These are phyloP conservation scores for Drosophila carrolli DNA, from an alignment of 1,140 invertebrate genomes.

Conservation along the genomic window DNA sequence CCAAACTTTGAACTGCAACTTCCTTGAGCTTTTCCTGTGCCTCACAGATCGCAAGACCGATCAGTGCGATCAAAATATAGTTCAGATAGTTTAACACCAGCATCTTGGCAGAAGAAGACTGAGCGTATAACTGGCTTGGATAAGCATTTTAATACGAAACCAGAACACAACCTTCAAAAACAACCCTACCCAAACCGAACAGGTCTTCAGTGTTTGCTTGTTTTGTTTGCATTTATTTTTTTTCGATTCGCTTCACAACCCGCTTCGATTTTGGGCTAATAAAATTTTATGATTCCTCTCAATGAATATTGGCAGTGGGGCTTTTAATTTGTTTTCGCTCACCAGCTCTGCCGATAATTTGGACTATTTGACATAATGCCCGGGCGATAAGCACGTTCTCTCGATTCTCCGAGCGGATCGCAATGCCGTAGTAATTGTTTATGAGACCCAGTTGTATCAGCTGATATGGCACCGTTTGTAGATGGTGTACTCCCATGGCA, in stretches of 20 bases:
- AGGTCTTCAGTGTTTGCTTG: constrained; percentile 37
- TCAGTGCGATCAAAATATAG: constrained; percentile 20
- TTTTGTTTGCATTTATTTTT: constrained; percentile 24
- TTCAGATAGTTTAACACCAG: constrained; percentile 37
- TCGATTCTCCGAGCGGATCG: background rate
- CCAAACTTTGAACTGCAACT: constrained; percentile 29
- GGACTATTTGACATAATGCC: constrained; percentile 22
- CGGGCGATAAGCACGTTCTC: constrained; percentile 61
- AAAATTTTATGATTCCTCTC: constrained; percentile 50
- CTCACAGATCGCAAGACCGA: constrained; percentile 8
- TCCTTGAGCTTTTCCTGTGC: constrained; percentile 6
- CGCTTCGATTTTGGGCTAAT: constrained; percentile 39
- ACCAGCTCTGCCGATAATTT: constrained; percentile 15
- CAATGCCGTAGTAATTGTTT: constrained; percentile 1
- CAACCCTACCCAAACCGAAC: constrained; percentile 35
- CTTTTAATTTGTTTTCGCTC: constrained; percentile 2
- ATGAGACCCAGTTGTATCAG: constrained; percentile 13
- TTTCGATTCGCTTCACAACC: constrained; percentile 6
- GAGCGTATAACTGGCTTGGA: constrained; percentile 34
- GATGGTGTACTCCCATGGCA: background rate
- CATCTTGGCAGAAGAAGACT: constrained; percentile 45
- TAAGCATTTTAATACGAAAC: constrained; percentile 48
- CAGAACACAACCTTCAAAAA: constrained; percentile 25
- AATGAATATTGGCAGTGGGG: constrained; percentile 43
- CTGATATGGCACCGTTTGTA: background rate